These are phyloP conservation scores for Syngnathus typhle DNA, from an alignment of 2,113 vertebrate genomes.

Conservation along the genomic window DNA sequence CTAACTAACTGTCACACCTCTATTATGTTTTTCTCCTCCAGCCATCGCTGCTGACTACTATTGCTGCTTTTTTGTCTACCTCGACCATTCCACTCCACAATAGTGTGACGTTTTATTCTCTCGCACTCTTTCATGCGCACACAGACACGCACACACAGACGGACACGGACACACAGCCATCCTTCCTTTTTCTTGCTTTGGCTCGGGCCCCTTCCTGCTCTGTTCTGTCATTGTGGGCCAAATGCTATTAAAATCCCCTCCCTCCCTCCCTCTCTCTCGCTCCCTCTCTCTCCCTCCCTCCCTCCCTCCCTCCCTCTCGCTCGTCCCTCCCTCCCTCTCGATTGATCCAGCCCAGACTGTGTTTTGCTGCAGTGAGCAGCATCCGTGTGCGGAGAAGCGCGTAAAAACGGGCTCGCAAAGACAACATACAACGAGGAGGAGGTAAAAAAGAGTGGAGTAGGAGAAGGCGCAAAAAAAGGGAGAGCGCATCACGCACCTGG, in stretches of 20 bases:
- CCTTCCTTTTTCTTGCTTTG: conserved; percentile 15
- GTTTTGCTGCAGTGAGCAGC: conserved; percentile 78
- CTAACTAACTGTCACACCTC: too few relatives aligned
- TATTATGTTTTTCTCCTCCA: background rate
- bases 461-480: conserved; percentile 47
- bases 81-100: background rate
- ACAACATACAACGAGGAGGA: conserved; percentile 19
- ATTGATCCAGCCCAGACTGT: conserved; percentile 68
- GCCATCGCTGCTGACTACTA: background rate
- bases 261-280: conserved; percentile 34
- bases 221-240: conserved; percentile 71
- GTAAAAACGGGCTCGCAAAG: conserved; percentile 25
- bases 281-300: background rate
- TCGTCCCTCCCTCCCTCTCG: conserved; percentile 36
- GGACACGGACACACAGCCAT: background rate
- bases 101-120: conserved; percentile 1
- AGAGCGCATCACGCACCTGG: conserved; percentile 41
- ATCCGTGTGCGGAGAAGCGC: conserved; percentile 54
- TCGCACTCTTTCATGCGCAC: background rate
- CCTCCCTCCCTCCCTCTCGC: conserved; percentile 52
- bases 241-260: conserved; percentile 74
- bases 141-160: background rate
- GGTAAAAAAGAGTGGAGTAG: conserved; percentile 18
- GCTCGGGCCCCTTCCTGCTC: conserved; percentile 57
- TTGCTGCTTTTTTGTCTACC: background rate